Conservation (phyloP, 2,888 invertebrate species). For the Yponomeuta plumbellus region DNA sequence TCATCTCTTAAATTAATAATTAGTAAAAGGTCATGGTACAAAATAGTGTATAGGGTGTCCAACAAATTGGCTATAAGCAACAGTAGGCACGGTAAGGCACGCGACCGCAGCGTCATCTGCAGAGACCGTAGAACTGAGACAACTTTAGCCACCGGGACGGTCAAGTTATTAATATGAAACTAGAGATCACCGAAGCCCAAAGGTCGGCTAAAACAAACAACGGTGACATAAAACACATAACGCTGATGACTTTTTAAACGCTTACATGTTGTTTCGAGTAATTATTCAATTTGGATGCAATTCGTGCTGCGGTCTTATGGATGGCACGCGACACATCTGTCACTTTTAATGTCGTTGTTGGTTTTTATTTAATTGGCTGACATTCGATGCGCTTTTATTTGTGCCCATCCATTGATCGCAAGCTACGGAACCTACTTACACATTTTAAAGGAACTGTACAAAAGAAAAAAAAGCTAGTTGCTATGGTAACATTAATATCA, state of each 20-base stretch:
- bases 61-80: background rate
- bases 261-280: background rate
- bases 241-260: conserved; percentile 13
- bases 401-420: background rate
- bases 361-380: background rate
- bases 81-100: background rate
- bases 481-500: background rate
- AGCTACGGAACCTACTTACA: background rate
- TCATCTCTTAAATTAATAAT: background rate
- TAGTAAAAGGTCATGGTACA: background rate
- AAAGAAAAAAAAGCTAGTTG: background rate
- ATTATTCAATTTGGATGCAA: conserved; percentile 13
- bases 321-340: conserved; percentile 7
- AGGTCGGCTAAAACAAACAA: background rate
- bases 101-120: background rate
- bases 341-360: background rate
- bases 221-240: background rate
- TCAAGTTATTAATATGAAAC: background rate
- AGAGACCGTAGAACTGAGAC: background rate
- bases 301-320: conserved; percentile 3
- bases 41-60: background rate
- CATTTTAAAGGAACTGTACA: background rate
- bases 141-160: background rate
- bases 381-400: background rate
- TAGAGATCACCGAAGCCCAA: background rate